These are phyloP conservation scores for Drosophila chauvacae DNA, from an alignment of 1,140 invertebrate genomes.

Conservation along the genomic window DNA sequence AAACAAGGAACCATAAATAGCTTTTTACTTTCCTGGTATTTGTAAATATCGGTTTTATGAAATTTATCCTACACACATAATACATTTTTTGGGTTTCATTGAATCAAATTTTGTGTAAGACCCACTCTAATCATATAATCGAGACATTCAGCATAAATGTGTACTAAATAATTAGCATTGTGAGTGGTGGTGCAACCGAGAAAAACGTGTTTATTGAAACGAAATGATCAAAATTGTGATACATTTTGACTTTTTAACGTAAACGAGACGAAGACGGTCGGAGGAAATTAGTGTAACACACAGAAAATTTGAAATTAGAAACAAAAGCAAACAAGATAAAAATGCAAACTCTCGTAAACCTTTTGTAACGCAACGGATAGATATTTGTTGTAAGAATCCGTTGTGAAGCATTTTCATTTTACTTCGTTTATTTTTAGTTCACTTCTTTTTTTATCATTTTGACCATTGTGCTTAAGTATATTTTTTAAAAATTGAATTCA, in stretches of 20 bases:
- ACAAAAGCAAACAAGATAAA: background rate
- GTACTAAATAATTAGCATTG: constrained; percentile 49
- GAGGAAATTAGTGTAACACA: constrained; percentile 37
- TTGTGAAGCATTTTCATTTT: constrained; percentile 36
- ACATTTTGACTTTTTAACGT: constrained; percentile 71
- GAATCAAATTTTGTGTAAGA: constrained; percentile 54
- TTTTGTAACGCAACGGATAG: constrained; percentile 49
- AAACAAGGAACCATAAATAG: constrained; percentile 22
- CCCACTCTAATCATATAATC: constrained; percentile 32
- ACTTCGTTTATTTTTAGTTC: constrained; percentile 43
- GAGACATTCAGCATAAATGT: constrained; percentile 58
- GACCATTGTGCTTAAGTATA: constrained; percentile 21
- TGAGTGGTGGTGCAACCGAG: constrained; percentile 38
- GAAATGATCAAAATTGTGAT: constrained; percentile 79
- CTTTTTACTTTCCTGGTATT: constrained; percentile 55
- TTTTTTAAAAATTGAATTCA: constrained; percentile 35
- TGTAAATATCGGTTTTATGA: constrained; percentile 76
- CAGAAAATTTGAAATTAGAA: constrained; percentile 31
- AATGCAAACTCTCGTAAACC: constrained; percentile 32
- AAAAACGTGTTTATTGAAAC: constrained; percentile 46
- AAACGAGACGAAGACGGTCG: constrained; percentile 46
- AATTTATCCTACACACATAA: constrained; percentile 22
- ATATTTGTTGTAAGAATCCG: constrained; percentile 71
- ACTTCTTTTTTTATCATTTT: constrained; percentile 27
- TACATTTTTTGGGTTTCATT: constrained; percentile 45